These are phyloP conservation scores for mouse (Mus musculus) DNA, from an alignment of 2,113 vertebrate species.

Conservation along the genomic window DNA sequence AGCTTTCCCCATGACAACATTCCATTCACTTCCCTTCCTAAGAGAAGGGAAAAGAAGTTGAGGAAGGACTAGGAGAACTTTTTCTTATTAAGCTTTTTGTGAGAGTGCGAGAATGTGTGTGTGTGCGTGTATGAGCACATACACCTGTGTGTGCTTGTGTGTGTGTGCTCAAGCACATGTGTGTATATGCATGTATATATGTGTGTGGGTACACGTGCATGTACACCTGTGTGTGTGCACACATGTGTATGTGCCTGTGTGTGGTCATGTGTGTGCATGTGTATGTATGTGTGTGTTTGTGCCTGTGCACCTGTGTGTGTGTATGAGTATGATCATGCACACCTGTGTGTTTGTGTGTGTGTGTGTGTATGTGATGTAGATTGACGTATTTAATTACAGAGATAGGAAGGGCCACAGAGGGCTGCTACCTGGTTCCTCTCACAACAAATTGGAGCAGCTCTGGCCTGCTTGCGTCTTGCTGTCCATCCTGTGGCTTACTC, in stretches of 20 bases:
- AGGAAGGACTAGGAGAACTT: not conserved
- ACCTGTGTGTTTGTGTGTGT: not conserved
- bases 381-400: not conserved
- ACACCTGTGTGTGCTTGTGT: too few relatives aligned
- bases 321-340: too few relatives aligned
- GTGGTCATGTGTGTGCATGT: not conserved
- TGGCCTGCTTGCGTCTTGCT: not conserved
- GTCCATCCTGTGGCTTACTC: not conserved
- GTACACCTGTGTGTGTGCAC: not conserved
- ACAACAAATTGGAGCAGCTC: accelerated
- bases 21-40: not conserved
- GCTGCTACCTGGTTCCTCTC: not conserved
- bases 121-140: too few relatives aligned
- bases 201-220: not conserved
- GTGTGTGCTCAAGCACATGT: not conserved
- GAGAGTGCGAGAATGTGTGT: not conserved
- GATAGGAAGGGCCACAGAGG: not conserved
- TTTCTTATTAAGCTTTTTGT: not conserved
- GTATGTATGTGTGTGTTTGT: not conserved
- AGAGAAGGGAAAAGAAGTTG: not conserved
- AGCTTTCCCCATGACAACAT: not conserved
- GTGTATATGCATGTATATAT: too few relatives aligned
- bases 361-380: not conserved
- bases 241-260: not conserved
- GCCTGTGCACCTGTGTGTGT: not conserved